Conservation (phyloP, 2,888 invertebrate species). For the Platerodrilus igneus region DNA sequence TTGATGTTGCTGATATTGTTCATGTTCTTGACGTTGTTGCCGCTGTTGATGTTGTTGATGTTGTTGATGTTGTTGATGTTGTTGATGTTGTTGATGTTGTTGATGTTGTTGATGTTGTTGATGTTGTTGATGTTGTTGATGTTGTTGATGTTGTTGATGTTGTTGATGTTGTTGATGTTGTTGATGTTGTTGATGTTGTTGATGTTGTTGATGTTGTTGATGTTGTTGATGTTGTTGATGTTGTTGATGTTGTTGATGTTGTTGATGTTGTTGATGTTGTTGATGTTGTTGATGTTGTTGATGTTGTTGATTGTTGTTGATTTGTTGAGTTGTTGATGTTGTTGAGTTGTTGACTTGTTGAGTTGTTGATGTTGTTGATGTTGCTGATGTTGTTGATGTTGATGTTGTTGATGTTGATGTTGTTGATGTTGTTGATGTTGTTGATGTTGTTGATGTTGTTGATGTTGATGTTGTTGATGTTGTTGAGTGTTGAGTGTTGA, state of each 20-base stretch:
- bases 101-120: background rate
- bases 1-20: background rate
- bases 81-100: conserved; percentile 2
- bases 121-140: conserved; percentile 10
- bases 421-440: too few species aligned
- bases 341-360: too few species aligned
- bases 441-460: too few species aligned
- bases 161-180: conserved; percentile 10
- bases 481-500: too few species aligned
- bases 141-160: conserved; percentile 11
- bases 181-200: conserved; percentile 10
- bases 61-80: background rate
- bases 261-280: conserved; percentile 9
- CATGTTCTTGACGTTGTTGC: conserved; percentile 1
- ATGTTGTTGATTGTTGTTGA: conserved; percentile 2
- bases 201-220: conserved; percentile 11
- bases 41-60: background rate
- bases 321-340: background rate
- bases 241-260: conserved; percentile 10
- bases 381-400: too few species aligned
- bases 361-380: too few species aligned
- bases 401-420: background rate
- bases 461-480: too few species aligned
- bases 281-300: conserved; percentile 1
- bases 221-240: conserved; percentile 11